Percentiles rank a stretch among this genome's conserved stretches.
These are phyloP conservation scores for Schizopygopsis malacanthus DNA, from an alignment of 2,797 vertebrate species.

Conservation along the genomic window DNA sequence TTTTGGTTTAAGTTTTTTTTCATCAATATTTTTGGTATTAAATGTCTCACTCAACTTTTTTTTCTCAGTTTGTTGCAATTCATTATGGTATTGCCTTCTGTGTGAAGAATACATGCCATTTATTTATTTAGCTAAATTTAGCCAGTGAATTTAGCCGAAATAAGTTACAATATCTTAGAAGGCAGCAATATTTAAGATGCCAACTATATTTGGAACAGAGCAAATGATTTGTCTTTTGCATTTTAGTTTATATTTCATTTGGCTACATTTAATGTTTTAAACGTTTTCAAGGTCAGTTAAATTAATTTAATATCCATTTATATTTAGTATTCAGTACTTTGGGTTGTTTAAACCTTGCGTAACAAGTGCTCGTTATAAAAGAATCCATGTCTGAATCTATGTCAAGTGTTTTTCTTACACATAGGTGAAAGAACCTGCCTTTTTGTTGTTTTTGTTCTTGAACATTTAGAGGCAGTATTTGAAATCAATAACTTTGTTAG, in stretches of 20 bases:
- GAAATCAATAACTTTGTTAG: conserved; percentile 11
- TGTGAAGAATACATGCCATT: neutral
- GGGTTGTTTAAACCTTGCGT: neutral
- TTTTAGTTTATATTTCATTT: neutral
- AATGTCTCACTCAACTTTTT: no score
- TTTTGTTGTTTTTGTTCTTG: neutral
- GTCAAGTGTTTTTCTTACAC: neutral
- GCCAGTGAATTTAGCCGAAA: neutral
- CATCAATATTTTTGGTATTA: no score
- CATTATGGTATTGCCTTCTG: neutral
- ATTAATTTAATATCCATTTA: neutral
- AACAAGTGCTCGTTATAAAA: conserved; percentile 10
- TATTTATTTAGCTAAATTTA: neutral
- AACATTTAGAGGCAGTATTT: neutral
- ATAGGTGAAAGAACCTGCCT: neutral
- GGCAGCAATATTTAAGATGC: neutral
- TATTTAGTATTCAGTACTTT: neutral
- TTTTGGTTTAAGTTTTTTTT: no score
- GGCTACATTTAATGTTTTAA: neutral
- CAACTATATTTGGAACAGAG: neutral
- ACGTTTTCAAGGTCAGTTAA: neutral
- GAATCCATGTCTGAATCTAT: neutral
- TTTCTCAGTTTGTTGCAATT: no score
- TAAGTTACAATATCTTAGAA: neutral
- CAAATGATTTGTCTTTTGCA: neutral